A percentile compares a stretch with the other conserved stretches of the same genome.
phyloP scores from a whole-genome alignment of 1,140 invertebrate species.

The Metopolophium dirhodum region DNA sequence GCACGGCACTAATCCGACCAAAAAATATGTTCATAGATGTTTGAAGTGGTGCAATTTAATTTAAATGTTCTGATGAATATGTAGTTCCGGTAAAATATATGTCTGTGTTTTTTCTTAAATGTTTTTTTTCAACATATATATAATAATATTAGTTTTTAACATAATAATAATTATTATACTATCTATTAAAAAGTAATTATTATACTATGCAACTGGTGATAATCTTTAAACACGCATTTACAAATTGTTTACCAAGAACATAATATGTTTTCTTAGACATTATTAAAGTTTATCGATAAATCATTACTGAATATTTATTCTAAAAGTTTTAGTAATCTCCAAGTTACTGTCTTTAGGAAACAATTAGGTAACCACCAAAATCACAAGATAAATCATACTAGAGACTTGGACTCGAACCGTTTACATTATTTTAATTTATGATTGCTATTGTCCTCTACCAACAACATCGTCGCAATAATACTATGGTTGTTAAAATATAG shows the following conservation, averaged over 20 bases:
- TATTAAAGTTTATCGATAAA: slow-evolving; percentile 37
- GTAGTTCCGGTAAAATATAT: neutral
- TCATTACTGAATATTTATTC: slow-evolving; percentile 33
- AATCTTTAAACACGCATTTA: neutral
- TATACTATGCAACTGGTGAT: neutral
- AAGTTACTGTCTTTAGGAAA: slow-evolving; percentile 27
- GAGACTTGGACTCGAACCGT: neutral
- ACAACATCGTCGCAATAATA: neutral
- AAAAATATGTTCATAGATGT: too few species aligned
- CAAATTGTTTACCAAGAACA: neutral
- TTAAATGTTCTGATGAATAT: too few species aligned
- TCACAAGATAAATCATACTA: slow-evolving; percentile 17
- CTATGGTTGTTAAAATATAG: neutral
- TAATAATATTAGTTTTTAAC: neutral
- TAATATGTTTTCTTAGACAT: slow-evolving; percentile 25
- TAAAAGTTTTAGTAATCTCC: neutral
- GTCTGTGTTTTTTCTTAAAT: neutral
- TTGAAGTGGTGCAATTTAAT: too few species aligned
- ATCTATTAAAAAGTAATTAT: neutral
- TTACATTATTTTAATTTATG: slow-evolving; percentile 38
- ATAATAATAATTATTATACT: neutral
- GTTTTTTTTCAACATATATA: neutral
- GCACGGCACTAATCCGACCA: too few species aligned
- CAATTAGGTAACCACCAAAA: slow-evolving; percentile 15
- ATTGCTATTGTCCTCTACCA: neutral